These are phyloP conservation scores for Drosophila neocordata DNA, from an alignment of 1,140 invertebrate genomes.

Conservation along the genomic window DNA sequence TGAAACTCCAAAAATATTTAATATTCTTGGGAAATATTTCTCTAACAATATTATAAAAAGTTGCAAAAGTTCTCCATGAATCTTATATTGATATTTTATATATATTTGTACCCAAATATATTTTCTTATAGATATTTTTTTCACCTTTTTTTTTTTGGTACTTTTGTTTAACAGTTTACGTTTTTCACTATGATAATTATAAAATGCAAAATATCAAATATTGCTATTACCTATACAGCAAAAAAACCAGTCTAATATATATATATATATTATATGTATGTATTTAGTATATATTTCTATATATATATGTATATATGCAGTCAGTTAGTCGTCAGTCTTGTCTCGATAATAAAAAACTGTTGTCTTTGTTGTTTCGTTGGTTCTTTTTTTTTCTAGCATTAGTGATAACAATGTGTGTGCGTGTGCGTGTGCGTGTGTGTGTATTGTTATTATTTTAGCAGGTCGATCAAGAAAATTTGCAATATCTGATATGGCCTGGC, in stretches of 20 bases:
- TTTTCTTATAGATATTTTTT: too few species aligned
- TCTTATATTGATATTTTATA: too few species aligned
- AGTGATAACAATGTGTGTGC: conserved; percentile 34
- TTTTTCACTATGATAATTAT: background rate
- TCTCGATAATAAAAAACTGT: conserved; percentile 15
- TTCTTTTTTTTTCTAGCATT: conserved; percentile 6
- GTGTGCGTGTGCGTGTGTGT: conserved; percentile 6
- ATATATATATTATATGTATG: conserved; percentile 23
- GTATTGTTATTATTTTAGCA: conserved; percentile 28
- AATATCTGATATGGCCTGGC: conserved; percentile 37
- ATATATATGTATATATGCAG: conserved; percentile 9
- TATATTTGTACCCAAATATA: too few species aligned
- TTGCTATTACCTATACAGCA: background rate
- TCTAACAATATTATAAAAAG: too few species aligned
- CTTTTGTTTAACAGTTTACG: too few species aligned
- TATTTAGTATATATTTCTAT: conserved; percentile 10
- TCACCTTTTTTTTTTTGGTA: too few species aligned
- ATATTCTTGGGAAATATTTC: too few species aligned
- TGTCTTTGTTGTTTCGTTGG: conserved; percentile 37
- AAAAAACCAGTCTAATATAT: conserved; percentile 10
- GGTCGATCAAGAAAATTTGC: conserved; percentile 37
- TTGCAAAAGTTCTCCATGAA: too few species aligned
- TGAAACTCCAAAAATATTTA: too few species aligned
- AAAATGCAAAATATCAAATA: background rate
- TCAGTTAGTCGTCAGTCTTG: conserved; percentile 9